Percentiles rank a stretch among this genome's conserved stretches.
Conservation (phyloP, 2,113 vertebrate species). For the Bolborhynchus lineola region DNA sequence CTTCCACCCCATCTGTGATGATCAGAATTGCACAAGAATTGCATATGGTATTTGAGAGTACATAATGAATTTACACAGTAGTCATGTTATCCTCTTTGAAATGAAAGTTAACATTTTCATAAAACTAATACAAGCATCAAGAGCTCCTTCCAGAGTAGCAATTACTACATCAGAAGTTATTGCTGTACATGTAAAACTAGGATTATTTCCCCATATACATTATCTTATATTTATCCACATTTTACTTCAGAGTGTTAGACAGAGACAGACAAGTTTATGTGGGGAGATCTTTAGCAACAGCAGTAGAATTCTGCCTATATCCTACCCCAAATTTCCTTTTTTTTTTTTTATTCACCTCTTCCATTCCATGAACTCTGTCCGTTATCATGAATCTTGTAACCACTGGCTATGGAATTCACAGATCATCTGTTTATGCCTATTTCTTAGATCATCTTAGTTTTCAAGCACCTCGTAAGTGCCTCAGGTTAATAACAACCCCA, state of each 20-base stretch:
- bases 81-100: not conserved
- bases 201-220: constrained; percentile 1
- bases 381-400: not conserved
- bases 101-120: constrained; percentile 26
- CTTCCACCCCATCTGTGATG: not conserved
- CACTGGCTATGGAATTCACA: not conserved
- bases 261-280: not conserved
- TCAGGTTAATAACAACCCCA: not conserved
- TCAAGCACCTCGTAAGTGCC: not conserved
- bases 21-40: not conserved
- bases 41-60: not conserved
- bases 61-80: not conserved
- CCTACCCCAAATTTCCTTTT: not conserved
- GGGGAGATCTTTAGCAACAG: not conserved
- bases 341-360: not conserved
- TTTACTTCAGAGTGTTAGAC: not conserved
- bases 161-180: constrained; percentile 33
- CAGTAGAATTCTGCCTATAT: not conserved
- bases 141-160: constrained; percentile 13
- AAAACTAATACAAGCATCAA: constrained; percentile 7
- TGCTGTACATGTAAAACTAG: not conserved
- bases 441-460: not conserved
- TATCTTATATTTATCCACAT: not conserved
- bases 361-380: not conserved
- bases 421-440: not conserved